Percentiles rank a stretch among this genome's conserved stretches.
phyloP scores from a whole-genome alignment of 2,113 vertebrate genomes.

The Burhinus oedicnemus region DNA sequence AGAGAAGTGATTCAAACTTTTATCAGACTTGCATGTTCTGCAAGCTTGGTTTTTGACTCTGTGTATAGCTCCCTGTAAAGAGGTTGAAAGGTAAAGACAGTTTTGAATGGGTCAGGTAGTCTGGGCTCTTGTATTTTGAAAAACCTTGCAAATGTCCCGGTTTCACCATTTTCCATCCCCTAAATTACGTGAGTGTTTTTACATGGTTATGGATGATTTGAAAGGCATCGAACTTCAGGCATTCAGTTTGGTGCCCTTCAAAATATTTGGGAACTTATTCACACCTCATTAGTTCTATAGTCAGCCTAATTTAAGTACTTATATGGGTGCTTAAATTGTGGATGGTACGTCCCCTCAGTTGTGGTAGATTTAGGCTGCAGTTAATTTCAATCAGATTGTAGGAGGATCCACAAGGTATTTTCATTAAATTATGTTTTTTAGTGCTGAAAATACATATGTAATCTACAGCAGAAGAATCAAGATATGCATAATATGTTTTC shows the following conservation, averaged over 20 bases:
- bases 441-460: not conserved
- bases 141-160: not conserved
- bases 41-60: not conserved
- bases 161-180: not conserved
- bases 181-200: not conserved
- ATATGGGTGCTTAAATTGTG: not conserved
- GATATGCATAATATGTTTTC: not conserved
- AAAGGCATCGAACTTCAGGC: not conserved
- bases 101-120: not conserved
- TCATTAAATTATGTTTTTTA: not conserved
- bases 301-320: not conserved
- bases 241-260: not conserved
- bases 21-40: not conserved
- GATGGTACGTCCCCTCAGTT: not conserved
- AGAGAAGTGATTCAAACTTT: not conserved
- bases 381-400: not conserved
- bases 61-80: not conserved
- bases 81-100: not conserved
- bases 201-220: not conserved
- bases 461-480: not conserved
- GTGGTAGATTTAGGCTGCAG: not conserved
- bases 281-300: not conserved
- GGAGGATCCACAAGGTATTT: not conserved
- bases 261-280: not conserved
- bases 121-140: not conserved